Evolutionary conservation across 2,888 invertebrate species (phyloP).

Genomic region (Conomelus anceps): DNA sequence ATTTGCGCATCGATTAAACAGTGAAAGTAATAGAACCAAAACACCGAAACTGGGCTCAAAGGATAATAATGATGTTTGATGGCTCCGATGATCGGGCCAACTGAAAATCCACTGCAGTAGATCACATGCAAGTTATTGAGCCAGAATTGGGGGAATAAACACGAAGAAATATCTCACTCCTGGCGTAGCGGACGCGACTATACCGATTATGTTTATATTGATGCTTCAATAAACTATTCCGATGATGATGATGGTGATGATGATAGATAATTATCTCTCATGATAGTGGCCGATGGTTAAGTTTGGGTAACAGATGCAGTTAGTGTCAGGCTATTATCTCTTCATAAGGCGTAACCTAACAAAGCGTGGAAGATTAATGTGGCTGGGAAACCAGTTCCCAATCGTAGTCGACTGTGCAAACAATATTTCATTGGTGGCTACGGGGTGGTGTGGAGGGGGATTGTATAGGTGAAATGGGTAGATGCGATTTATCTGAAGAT

Average conservation of each 20-base stretch:
- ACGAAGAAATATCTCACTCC: not conserved
- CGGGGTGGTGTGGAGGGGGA: too few species aligned
- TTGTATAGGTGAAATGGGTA: not conserved
- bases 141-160: not conserved
- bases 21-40: not conserved
- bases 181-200: not conserved
- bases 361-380: conserved; percentile 9
- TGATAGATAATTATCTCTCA: not conserved
- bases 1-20: not conserved
- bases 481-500: conserved; percentile 5
- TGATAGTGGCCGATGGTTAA: not conserved
- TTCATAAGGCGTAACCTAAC: conserved; percentile 13
- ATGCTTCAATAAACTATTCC: not conserved
- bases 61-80: not conserved
- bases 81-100: not conserved
- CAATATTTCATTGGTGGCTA: conserved; percentile 7
- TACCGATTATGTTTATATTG: not conserved
- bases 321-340: conserved; percentile 9
- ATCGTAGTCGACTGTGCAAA: not conserved
- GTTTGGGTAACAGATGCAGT: conserved; percentile 10
- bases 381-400: not conserved
- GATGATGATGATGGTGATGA: not conserved
- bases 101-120: not conserved
- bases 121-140: not conserved
- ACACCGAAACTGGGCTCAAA: not conserved